A percentile compares a stretch with the other conserved stretches of the same genome.
phyloP scores from a whole-genome alignment of 2,113 vertebrate genomes.

The Phoenicopterus ruber region DNA sequence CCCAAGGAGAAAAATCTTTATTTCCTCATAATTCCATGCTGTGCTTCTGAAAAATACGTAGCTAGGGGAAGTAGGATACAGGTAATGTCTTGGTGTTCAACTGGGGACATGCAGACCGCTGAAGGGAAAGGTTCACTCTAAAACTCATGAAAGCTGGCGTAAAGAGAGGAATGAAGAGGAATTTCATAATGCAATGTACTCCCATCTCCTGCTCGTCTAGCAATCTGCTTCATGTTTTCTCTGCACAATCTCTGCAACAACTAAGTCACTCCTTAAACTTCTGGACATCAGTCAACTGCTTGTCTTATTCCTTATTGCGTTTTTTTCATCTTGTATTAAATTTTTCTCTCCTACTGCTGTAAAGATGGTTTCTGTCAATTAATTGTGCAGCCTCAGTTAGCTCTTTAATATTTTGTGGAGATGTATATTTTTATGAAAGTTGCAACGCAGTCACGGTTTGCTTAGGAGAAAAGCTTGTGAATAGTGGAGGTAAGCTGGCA shows the following conservation, averaged over 20 bases:
- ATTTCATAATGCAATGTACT: background rate
- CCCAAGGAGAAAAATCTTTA: background rate
- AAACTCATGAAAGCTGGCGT: background rate
- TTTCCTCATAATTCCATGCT: background rate
- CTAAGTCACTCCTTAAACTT: background rate
- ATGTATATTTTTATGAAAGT: background rate
- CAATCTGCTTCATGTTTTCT: background rate
- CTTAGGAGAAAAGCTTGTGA: background rate
- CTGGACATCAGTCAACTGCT: background rate
- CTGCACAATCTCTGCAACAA: background rate
- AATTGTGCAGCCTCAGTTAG: background rate
- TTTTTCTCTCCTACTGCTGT: background rate
- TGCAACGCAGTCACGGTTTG: background rate
- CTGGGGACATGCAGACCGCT: accelerated
- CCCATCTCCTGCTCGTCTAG: background rate
- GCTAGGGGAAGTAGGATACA: background rate
- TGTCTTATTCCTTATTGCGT: background rate
- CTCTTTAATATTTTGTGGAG: background rate
- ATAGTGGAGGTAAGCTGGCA: background rate
- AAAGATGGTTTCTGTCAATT: background rate
- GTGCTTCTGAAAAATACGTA: background rate
- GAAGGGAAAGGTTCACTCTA: background rate
- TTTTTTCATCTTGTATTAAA: background rate
- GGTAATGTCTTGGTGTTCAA: background rate
- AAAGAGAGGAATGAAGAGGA: background rate